Base-by-base conservation (phyloP, 1,140 invertebrate species). In the Glossosoma conforme region DNA sequence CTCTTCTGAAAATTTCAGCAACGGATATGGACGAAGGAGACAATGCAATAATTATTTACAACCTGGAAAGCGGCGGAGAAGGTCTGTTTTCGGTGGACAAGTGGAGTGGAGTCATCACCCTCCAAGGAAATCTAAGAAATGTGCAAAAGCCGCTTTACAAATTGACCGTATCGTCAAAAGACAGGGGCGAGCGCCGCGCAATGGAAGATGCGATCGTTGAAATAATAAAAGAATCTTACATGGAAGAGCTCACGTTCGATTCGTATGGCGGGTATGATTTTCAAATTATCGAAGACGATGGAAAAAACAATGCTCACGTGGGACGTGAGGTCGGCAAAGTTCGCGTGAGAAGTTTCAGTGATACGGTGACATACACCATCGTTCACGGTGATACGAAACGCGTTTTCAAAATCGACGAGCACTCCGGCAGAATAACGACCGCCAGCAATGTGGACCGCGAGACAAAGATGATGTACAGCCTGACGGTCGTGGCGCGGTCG, bases 401-500 rank as follows among this genome's bases (percentile, higher is more conserved):
- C 17, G 81, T 84, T 61, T 96, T 94, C 64, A 76, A 77, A 58
- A 90, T 94, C 47, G 83, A 94, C 63, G 80, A 86, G 62, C 79
- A 75, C 44, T 82, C 80, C 14, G 92, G 92, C 0, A 70, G 81
- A 11, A 88, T 99, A 25, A 85, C 78, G 20, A 89, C 93, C 1
- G 81, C 82, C 3, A 81, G 81, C 17, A 79, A 78, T 52, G 78
- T 98, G 42, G 94, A 98, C 66, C 77, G 93, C 24, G 96, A 98
- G 74, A 72, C 79, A 51, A 77, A 80, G 55, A 73, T 84, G 13
- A 75, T 78, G 33, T 97, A 97, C 66, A 82, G 75, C 45, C 74
- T 98, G 19, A 80, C 79, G 55, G 75, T 95, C 0, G 77, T 86
- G 13, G 93, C 91, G 79, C 66, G 67, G 58, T 73, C 77, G 46